Evolutionary conservation across 2,888 invertebrate genomes (phyloP).

Genomic region (Cerastis leucographa): DNA sequence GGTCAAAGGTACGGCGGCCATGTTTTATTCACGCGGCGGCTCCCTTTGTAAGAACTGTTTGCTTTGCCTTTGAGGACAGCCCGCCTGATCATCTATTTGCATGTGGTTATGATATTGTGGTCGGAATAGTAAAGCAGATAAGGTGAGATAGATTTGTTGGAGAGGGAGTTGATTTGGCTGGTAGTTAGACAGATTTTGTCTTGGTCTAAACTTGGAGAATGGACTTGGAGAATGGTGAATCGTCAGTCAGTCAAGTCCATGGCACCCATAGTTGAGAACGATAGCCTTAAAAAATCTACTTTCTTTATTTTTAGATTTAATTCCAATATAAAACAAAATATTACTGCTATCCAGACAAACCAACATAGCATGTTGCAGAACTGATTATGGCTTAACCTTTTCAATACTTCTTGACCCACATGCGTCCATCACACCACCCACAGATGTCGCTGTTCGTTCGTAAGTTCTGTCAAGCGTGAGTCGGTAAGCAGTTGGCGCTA

Average conservation of each 20-base stretch:
- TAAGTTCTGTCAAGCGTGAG: conserved; percentile 32
- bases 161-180: not conserved
- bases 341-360: not conserved
- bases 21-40: conserved; percentile 56
- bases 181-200: not conserved
- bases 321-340: not conserved
- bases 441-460: conserved; percentile 38
- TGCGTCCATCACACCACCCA: not conserved
- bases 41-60: conserved; percentile 48
- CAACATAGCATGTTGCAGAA: not conserved
- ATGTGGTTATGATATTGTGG: conserved; percentile 43
- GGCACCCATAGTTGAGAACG: not conserved
- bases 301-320: not conserved
- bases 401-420: conserved; percentile 19
- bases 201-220: not conserved
- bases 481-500: conserved; percentile 47
- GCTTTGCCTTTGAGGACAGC: conserved; percentile 40
- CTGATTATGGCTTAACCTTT: not conserved
- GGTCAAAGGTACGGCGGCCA: conserved; percentile 56
- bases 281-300: not conserved
- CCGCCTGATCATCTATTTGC: conserved; percentile 52
- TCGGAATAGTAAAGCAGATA: not conserved
- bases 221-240: not conserved
- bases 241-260: not conserved
- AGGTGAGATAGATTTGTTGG: not conserved